Evolutionary conservation across 2,113 vertebrate genomes (phyloP), one percentile per base, ranked within the genome.

Genomic region (Rhinichthys klamathensis): DNA sequence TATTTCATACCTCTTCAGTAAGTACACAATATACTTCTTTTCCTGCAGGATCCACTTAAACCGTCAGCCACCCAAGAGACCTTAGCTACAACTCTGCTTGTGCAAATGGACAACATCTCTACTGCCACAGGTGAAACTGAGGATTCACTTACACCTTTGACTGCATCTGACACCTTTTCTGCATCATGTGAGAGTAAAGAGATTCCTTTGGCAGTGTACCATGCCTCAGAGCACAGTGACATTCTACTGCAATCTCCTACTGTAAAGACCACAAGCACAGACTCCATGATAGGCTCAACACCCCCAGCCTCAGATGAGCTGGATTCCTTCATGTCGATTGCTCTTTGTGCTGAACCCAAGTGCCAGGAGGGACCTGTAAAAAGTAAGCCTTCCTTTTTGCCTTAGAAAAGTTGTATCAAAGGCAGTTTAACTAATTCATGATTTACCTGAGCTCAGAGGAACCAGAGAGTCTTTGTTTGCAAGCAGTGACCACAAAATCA

Each of bases 11-110:
- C 32, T 67, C 27, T 67, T 35, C 3, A 69, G 65, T 69, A 69
- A 69, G 35, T 21, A 21, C 30, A 69, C 18, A 70, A 70, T 60
- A 6, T 25, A 11, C 35, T 21, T 56, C 1, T 82, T 65, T 58
- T n/a, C 41, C 73, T 46, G 84, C 93, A 95, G 93, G 90, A 92
- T 91, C 89, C 90, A 82, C 91, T 93, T 85, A 90, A 85, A 81
- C 90, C 92, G 30, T 91, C 91, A 4, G 15, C 90, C 12, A 60
- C 91, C 0, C 44, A 91, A 10, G 92, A 94, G 0, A 8, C 91
- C 75, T 32, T 93, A 88, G 89, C 83, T 21, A 89, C 83, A 67
- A 82, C 84, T 1, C 84, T 92, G 67, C 91, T 93, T 0, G 89
- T 85, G 49, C 89, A 92, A 4, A 46, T 91, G 84, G 92, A 93